A percentile compares a stretch with the other conserved stretches of the same genome.
Evolutionary conservation across 2,888 invertebrate species (phyloP).

Genomic region (Ichneumoninae sp.): DNA sequence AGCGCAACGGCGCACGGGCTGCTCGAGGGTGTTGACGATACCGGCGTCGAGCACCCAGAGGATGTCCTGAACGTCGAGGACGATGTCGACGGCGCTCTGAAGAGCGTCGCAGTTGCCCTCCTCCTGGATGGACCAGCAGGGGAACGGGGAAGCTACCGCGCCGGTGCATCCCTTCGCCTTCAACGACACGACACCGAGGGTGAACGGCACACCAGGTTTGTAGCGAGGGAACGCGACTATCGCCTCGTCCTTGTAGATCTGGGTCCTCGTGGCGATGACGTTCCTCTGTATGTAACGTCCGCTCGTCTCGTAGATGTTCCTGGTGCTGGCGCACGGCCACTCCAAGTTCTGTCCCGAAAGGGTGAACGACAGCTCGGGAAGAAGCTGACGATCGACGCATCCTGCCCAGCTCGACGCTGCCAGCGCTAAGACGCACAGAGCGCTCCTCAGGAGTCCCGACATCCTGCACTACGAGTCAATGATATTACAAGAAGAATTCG

Average conservation of each 20-base stretch:
- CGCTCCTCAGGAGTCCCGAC: slow-evolving; percentile 66
- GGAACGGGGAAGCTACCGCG: slow-evolving; percentile 85
- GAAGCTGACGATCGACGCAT: slow-evolving; percentile 66
- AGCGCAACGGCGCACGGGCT: slow-evolving; percentile 88
- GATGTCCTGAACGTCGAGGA: slow-evolving; percentile 87
- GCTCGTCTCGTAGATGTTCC: slow-evolving; percentile 86
- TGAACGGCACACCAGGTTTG: slow-evolving; percentile 88
- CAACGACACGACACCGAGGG: slow-evolving; percentile 86
- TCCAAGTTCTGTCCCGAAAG: slow-evolving; percentile 76
- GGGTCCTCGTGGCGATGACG: slow-evolving; percentile 87
- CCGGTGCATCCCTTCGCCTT: slow-evolving; percentile 82
- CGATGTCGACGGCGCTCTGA: slow-evolving; percentile 90
- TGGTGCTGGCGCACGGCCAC: slow-evolving; percentile 85
- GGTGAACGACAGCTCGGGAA: slow-evolving; percentile 77
- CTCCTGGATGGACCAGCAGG: slow-evolving; percentile 88
- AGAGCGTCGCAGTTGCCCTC: slow-evolving; percentile 89
- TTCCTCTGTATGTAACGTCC: slow-evolving; percentile 87
- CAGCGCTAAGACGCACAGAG: slow-evolving; percentile 67
- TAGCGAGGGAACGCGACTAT: slow-evolving; percentile 87
- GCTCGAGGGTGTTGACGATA: slow-evolving; percentile 88
- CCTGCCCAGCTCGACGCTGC: slow-evolving; percentile 47
- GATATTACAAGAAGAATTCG: background rate
- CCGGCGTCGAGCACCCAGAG: slow-evolving; percentile 91
- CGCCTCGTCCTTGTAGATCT: slow-evolving; percentile 86
- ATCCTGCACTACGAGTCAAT: slow-evolving; percentile 65